Conservation (phyloP, 2,888 invertebrate genomes). For the Pharmacophagus antenor region DNA sequence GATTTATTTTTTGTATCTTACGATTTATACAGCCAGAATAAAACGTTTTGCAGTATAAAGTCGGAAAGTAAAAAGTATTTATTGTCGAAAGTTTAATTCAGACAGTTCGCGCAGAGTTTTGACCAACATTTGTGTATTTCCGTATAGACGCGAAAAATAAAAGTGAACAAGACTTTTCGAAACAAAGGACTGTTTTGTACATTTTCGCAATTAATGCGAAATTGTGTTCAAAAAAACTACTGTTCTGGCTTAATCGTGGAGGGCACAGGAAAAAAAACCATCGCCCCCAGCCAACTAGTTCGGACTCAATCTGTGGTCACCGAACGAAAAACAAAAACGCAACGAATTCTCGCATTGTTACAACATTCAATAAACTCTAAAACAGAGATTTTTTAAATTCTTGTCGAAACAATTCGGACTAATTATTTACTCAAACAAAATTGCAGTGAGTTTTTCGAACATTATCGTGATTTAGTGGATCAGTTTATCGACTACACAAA, state of each 20-base stretch:
- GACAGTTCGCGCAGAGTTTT: constrained; percentile 76
- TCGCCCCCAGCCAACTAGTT: constrained; percentile 74
- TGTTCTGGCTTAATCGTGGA: constrained; percentile 60
- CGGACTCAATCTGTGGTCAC: constrained; percentile 71
- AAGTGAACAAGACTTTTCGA: constrained; percentile 72
- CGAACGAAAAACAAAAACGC: constrained; percentile 74
- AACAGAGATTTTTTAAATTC: constrained; percentile 63
- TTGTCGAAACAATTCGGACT: constrained; percentile 63
- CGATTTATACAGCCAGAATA: constrained; percentile 75
- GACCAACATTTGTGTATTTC: constrained; percentile 74
- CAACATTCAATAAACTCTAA: constrained; percentile 52
- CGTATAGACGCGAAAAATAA: constrained; percentile 76
- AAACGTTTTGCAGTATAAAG: constrained; percentile 73
- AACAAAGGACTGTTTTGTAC: constrained; percentile 81
- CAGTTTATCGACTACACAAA: constrained; percentile 56
- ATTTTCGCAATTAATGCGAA: constrained; percentile 78
- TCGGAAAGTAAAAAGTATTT: constrained; percentile 67
- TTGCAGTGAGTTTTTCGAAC: constrained; percentile 71
- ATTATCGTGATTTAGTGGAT: constrained; percentile 73
- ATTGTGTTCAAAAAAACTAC: constrained; percentile 78
- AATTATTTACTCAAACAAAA: constrained; percentile 58
- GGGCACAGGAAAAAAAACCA: constrained; percentile 56
- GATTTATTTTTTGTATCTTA: constrained; percentile 69
- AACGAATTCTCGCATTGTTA: constrained; percentile 63
- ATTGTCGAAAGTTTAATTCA: constrained; percentile 60